Evolutionary conservation across 2,888 invertebrate genomes (phyloP).

Genomic region (Cantharis lateralis): DNA sequence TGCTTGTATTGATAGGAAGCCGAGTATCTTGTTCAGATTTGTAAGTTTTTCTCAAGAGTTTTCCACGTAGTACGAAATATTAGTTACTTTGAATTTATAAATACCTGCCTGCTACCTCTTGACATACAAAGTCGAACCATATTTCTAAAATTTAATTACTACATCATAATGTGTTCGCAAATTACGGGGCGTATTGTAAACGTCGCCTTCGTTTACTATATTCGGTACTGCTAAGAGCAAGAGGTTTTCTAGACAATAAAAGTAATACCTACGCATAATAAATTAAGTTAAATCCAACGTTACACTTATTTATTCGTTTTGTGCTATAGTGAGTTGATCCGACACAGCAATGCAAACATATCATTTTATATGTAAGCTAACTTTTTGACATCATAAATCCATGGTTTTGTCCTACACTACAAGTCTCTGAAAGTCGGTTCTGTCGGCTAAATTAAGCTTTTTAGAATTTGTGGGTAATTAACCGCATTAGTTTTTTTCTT

Average conservation of each 20-base stretch:
- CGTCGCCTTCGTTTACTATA: background rate
- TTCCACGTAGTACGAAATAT: background rate
- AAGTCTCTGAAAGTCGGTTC: background rate
- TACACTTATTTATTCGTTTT: background rate
- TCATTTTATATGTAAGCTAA: conserved; percentile 3
- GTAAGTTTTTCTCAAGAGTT: background rate
- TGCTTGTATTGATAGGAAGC: too few species aligned
- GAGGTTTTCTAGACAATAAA: background rate
- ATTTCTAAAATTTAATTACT: background rate
- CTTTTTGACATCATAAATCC: conserved; percentile 2
- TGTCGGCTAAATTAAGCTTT: conserved; percentile 1
- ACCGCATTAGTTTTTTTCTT: conserved; percentile 13
- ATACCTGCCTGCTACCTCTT: background rate
- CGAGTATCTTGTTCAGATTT: too few species aligned
- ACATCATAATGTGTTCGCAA: background rate
- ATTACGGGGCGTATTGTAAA: background rate
- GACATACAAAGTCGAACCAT: background rate
- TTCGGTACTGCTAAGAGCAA: background rate
- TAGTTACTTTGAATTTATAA: background rate
- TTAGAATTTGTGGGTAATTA: conserved; percentile 6
- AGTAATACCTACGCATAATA: background rate
- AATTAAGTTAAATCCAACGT: background rate
- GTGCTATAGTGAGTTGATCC: background rate
- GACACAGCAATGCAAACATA: background rate
- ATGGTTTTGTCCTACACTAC: background rate